A percentile compares a stretch with the other conserved stretches of the same genome.
phyloP scores from a whole-genome alignment of 2,113 vertebrate species.

The Campylomormyrus tamandua region DNA sequence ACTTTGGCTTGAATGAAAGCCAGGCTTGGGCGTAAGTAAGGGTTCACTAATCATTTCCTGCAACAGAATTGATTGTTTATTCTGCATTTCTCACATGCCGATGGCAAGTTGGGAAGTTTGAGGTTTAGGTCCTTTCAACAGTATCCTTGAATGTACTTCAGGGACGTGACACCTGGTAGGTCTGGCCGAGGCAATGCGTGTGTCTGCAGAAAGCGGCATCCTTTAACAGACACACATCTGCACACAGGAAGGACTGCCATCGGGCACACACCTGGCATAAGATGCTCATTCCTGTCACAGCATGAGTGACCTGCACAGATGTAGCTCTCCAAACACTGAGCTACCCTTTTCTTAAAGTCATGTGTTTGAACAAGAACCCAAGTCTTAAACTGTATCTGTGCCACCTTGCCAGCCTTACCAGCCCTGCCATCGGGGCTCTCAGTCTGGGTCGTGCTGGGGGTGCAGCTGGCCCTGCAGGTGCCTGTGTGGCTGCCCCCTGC shows the following conservation, averaged over 20 bases:
- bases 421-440: not conserved
- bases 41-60: not conserved
- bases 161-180: not conserved
- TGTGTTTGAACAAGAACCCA: not conserved
- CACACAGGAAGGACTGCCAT: not conserved
- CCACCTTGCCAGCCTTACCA: not conserved
- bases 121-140: constrained; percentile 39
- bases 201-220: not conserved
- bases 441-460: not conserved
- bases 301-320: not conserved
- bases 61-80: not conserved
- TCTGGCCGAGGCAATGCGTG: not conserved
- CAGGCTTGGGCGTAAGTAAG: not conserved
- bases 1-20: not conserved
- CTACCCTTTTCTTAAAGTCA: not conserved
- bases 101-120: constrained; percentile 37
- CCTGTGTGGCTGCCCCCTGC: not conserved
- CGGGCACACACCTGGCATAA: not conserved
- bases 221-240: not conserved
- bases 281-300: not conserved
- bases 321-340: not conserved
- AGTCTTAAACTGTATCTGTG: not conserved
- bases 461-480: not conserved
- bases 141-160: constrained; percentile 26
- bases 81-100: not conserved